phyloP scores from a whole-genome alignment of 1,140 invertebrate species.

The Thaumatotibia leucotreta region DNA sequence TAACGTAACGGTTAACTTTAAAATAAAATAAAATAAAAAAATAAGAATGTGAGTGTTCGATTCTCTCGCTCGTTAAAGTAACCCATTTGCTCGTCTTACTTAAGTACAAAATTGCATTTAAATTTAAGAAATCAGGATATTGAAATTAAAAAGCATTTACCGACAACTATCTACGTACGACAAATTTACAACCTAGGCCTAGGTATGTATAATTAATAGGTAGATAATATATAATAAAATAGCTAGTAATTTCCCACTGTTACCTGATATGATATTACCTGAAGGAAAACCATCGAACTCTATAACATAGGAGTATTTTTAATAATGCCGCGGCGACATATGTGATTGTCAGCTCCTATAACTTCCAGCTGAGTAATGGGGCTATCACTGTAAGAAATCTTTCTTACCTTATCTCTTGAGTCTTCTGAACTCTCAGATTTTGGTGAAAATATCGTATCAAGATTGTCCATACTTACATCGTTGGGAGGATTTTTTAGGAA shows the following conservation, averaged over 20 bases:
- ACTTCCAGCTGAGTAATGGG: conserved; percentile 6
- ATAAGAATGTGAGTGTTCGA: too few relatives aligned
- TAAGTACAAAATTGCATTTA: too few relatives aligned
- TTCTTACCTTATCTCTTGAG: conserved; percentile 12
- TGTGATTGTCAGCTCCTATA: conserved; percentile 11
- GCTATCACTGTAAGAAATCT: conserved; percentile 18
- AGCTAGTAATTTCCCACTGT: not conserved
- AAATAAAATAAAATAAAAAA: too few relatives aligned
- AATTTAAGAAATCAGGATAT: too few relatives aligned
- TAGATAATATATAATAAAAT: not conserved
- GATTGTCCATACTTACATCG: not conserved
- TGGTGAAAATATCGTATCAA: not conserved
- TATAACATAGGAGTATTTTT: not conserved
- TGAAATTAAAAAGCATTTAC: too few relatives aligned
- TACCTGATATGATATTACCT: not conserved
- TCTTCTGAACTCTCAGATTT: not conserved
- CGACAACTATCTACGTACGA: too few relatives aligned
- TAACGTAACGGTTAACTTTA: too few relatives aligned
- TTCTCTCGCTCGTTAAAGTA: too few relatives aligned
- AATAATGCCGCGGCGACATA: conserved; percentile 6
- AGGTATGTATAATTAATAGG: too few relatives aligned
- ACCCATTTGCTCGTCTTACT: too few relatives aligned
- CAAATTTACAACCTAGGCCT: too few relatives aligned
- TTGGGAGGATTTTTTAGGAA: not conserved
- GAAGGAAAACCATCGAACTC: not conserved